Percentiles rank a stretch among this genome's conserved stretches.
phyloP scores from a whole-genome alignment of 1,140 invertebrate species.

The Melanaphis sacchari region DNA sequence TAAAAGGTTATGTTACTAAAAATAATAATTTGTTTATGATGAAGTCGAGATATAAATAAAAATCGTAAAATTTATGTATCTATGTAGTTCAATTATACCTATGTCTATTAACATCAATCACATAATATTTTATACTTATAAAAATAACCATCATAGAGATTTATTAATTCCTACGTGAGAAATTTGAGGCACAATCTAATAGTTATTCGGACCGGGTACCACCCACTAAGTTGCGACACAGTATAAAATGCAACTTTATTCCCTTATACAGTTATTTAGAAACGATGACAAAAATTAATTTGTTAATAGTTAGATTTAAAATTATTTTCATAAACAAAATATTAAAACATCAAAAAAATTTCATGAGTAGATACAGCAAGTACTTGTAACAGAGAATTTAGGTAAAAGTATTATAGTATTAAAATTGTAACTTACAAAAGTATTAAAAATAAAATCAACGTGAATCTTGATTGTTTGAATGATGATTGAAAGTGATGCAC shows the following conservation, averaged over 20 bases:
- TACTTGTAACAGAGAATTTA: not conserved
- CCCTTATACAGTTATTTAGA: not conserved
- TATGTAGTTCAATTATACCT: not conserved
- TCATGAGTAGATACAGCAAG: not conserved
- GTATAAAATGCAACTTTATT: not conserved
- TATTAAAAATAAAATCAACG: not conserved
- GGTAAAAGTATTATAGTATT: not conserved
- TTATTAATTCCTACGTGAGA: not conserved
- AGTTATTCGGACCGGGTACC: not conserved
- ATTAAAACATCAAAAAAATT: not conserved
- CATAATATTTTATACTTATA: not conserved
- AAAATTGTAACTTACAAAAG: not conserved
- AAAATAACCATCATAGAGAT: not conserved
- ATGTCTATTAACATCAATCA: not conserved
- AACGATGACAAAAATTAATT: not conserved
- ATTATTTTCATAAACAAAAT: not conserved
- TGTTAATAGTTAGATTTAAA: not conserved
- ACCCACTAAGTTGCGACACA: not conserved
- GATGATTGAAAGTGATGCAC: not conserved
- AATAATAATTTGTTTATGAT: not conserved
- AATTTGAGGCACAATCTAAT: not conserved
- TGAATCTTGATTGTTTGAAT: not conserved
- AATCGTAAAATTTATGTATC: not conserved
- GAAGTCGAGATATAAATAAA: not conserved
- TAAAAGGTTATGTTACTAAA: not conserved